Conservation (phyloP, 2,113 vertebrate genomes). For the Phrynosoma platyrhinos region DNA sequence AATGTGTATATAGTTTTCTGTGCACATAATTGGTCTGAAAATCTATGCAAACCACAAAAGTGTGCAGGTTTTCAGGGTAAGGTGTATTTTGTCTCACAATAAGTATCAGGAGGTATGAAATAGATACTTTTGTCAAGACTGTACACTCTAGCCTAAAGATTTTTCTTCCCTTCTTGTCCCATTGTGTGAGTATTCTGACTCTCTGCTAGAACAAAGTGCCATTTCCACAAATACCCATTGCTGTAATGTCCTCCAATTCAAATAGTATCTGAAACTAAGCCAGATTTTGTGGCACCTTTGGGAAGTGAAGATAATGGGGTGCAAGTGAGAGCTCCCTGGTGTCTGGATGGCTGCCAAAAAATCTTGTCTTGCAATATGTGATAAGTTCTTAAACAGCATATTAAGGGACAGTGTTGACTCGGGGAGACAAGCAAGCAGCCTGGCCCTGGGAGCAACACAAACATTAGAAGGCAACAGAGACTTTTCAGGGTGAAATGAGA, state of each 20-base stretch:
- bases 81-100: not conserved
- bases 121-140: not conserved
- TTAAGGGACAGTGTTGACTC: slow-evolving; percentile 20
- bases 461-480: rapidly evolving
- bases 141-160: not conserved
- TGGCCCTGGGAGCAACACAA: slow-evolving; percentile 29
- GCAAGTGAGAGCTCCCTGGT: not conserved
- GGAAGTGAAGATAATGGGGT: slow-evolving; percentile 2
- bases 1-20: too few species aligned
- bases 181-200: not conserved
- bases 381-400: slow-evolving; percentile 44
- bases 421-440: slow-evolving; percentile 14
- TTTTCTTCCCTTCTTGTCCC: not conserved
- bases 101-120: not conserved
- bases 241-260: not conserved
- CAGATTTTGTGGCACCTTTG: slow-evolving; percentile 7
- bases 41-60: too few species aligned
- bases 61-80: not conserved
- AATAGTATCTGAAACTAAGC: rapidly evolving
- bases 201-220: not conserved
- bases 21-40: too few species aligned
- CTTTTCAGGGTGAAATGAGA: not conserved
- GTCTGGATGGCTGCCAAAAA: slow-evolving; percentile 54
- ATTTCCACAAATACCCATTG: not conserved
- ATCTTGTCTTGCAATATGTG: slow-evolving; percentile 50